Percentiles rank a stretch among this genome's conserved stretches.
Evolutionary conservation across 2,888 invertebrate species (phyloP).

Genomic region (Scaptomyza cyrtandrae): DNA sequence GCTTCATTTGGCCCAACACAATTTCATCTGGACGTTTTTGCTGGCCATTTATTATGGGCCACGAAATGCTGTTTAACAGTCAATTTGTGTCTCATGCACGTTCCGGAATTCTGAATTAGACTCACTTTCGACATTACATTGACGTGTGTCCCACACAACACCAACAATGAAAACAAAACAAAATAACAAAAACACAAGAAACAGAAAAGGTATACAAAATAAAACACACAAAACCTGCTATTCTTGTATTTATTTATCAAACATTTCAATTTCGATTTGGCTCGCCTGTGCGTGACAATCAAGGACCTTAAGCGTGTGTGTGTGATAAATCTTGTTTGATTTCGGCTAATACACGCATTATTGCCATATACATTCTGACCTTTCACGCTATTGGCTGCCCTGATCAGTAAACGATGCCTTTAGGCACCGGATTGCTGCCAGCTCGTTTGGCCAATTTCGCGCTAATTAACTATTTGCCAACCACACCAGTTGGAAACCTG

Average conservation of each 20-base stretch:
- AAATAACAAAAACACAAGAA: background rate
- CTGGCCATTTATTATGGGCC: constrained; percentile 31
- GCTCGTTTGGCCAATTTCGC: constrained; percentile 63
- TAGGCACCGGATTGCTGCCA: constrained; percentile 15
- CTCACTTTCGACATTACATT: constrained; percentile 62
- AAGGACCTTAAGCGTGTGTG: constrained; percentile 22
- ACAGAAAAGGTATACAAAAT: background rate
- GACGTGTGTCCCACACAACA: constrained; percentile 29
- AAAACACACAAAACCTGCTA: constrained; percentile 16
- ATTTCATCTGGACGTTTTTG: constrained; percentile 28
- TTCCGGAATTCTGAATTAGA: constrained; percentile 52
- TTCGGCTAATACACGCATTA: constrained; percentile 67
- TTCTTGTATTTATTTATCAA: constrained; percentile 39
- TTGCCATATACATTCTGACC: constrained; percentile 55
- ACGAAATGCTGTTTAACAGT: constrained; percentile 41
- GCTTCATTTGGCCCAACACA: constrained; percentile 38
- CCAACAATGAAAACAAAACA: background rate
- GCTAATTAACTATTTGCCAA: constrained; percentile 79
- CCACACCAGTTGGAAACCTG: constrained; percentile 66
- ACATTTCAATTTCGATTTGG: constrained; percentile 63
- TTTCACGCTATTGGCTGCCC: constrained; percentile 62
- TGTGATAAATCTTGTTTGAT: constrained; percentile 69
- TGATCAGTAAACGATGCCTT: constrained; percentile 62
- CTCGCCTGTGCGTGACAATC: constrained; percentile 67
- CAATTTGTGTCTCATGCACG: constrained; percentile 68